Percentiles rank a stretch among this genome's conserved stretches.
Conservation (phyloP, 2,797 vertebrate genomes). For the Paratrypauchen microcephalus region DNA sequence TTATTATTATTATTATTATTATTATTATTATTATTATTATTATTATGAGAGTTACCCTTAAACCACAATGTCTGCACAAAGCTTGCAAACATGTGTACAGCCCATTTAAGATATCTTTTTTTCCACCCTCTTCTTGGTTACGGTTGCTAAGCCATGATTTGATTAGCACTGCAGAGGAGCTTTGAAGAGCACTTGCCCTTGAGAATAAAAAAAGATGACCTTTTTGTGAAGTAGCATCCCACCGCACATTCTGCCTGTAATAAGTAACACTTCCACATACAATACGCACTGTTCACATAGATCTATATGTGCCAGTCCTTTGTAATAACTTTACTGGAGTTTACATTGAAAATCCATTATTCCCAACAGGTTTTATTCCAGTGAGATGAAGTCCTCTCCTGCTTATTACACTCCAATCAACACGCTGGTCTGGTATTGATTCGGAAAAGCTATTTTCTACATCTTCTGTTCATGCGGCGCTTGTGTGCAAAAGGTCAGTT, state of each 20-base stretch:
- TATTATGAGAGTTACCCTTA: background rate
- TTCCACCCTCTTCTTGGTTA: slow-evolving; percentile 7
- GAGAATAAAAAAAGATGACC: slow-evolving; percentile 14
- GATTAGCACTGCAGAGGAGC: slow-evolving; percentile 10
- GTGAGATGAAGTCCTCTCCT: slow-evolving; percentile 40
- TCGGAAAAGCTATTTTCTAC: slow-evolving; percentile 63
- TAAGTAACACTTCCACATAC: slow-evolving; percentile 3
- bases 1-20: background rate
- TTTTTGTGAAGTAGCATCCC: slow-evolving; percentile 14
- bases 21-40: background rate
- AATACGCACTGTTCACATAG: slow-evolving; percentile 23
- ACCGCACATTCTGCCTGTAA: slow-evolving; percentile 1
- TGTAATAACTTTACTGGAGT: slow-evolving; percentile 27
- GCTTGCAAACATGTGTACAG: background rate
- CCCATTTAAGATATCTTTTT: background rate
- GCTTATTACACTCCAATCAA: slow-evolving; percentile 55
- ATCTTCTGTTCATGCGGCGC: slow-evolving; percentile 61
- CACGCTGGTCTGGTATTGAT: slow-evolving; percentile 69
- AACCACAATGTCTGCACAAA: background rate
- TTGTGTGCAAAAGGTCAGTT: slow-evolving; percentile 68
- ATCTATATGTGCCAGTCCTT: slow-evolving; percentile 9
- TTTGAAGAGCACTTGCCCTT: slow-evolving; percentile 10
- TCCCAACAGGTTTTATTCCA: slow-evolving; percentile 14
- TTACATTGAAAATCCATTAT: slow-evolving; percentile 45
- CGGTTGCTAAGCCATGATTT: slow-evolving; percentile 12